Evolutionary conservation across 2,888 invertebrate species (phyloP), one percentile per base, ranked within the genome.

Genomic region (Tridacna gigas): DNA sequence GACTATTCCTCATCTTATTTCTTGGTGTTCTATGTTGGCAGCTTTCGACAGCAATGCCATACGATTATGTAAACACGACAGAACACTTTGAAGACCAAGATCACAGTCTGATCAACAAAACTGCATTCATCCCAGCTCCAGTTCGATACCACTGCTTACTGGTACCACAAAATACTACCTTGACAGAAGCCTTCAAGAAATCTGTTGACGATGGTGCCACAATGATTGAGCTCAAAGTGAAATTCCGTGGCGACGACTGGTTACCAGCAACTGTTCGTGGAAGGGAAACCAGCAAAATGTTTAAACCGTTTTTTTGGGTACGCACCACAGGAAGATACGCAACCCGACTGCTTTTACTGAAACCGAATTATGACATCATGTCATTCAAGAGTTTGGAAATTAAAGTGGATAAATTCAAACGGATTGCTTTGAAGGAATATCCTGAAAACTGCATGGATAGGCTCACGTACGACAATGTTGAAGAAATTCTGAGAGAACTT

Each of bases 311-410:
- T 2, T 51, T 25, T 1, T 51, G 51, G 51, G 73, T 51, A 0
- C 1, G 51, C 7, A 22, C 51, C 22, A 11, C 73, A 22, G 51
- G 73, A 18, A 20, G 25, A 51, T 15, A 25, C 22, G 51, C 51
- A 7, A 73, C 26, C 9, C 7, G 9, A 0, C 12, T 73, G 3
- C 51, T 73, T 15, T 22, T 73, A 5, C 22, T 73, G 13, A 51
- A 22, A 25, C 73, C 73, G 2, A 51, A 51, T 20, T 51, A 73
- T 51, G 73, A 73, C 51, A 51, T 73, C 25, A 25, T 73, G 51
- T 48, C 73, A 4, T 51, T 73, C 22, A 73, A 51, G 51, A 73
- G 3, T 11, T 47, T 73, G 18, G 73, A 73, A 48, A 18, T 73
- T 7, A 9, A 51, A 22, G 25, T 18, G 12, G 15, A 1, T 37